Base-by-base conservation (phyloP, 2,888 invertebrate genomes). In the Cephus nigrinus region DNA sequence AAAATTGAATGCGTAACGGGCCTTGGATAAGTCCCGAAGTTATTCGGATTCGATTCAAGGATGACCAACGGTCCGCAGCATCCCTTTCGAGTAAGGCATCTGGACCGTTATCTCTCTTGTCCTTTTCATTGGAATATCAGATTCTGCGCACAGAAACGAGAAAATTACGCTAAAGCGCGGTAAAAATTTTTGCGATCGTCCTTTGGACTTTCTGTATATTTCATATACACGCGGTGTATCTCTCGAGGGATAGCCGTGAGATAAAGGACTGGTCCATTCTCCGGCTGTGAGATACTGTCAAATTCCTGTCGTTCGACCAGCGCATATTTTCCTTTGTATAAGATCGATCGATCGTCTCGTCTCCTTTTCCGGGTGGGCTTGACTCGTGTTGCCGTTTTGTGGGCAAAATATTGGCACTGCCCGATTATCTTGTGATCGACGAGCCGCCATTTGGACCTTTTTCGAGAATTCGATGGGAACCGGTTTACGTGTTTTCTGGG, bases 91-190 rank as follows among this genome's bases (percentile, higher is more conserved):
- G 55, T 23, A 9, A 55, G 9, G 55, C 23, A 23, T 35, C 34
- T 30, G 35, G 74, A 31, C 30, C 35, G 74, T 35, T 35, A 74
- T 74, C 11, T 4, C 55, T 31, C 35, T 33, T 35, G 74, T 32
- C 36, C 77, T 79, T 79, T 80, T 81, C 81, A 84, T 87, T 84
- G 84, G 87, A 87, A 88, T 88, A 86, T 86, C 82, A 84, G 83
- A 85, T 84, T 81, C 82, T 83, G 84, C 84, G 90, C 91, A 91
- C 88, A 89, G 87, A 85, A 91, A 91, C 90, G 84, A 90, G 76
- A 74, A 85, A 88, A 90, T 91, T 91, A 91, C 89, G 91, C 88
- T 90, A 91, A 91, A 88, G 83, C 74, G 71, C 9, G 71, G 71
- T 71, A 71, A 71, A 71, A 71, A 71, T 71, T 31, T 23, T 31